Base-by-base conservation (phyloP, 2,888 invertebrate genomes). In the Hedychridium roseum region DNA sequence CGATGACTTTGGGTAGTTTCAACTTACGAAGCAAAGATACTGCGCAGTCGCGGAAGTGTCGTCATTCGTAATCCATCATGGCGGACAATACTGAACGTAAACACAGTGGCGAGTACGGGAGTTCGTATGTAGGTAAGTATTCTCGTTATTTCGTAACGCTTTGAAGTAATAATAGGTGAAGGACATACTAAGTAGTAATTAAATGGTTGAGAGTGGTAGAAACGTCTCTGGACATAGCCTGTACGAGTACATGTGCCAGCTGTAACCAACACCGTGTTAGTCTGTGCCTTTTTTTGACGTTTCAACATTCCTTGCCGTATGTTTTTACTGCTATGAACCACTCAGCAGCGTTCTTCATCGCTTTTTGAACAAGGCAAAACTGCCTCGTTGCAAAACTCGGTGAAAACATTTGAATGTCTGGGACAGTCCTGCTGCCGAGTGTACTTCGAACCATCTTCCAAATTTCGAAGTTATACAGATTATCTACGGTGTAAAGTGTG, bases 81-180 rank as follows among this genome's bases (percentile, higher is more conserved):
- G 80, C 81, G 63, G 80, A 78, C 64, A 61, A 62, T 69, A 78
- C 75, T 71, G 80, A 82, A 81, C 82, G 82, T 81, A 83, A 83
- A 82, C 82, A 82, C 73, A 75, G 76, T 71, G 73, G 70, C 58
- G 74, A 77, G 60, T 70, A 69, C 73, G 71, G 74, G 66, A 71
- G 57, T 43, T 71, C 69, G 63, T 70, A 76, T 73, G 73, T 60
- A 64, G 78, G 78, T 78, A 68, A 78, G 78, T 77, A 64, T 61
- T 60, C 20, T 12, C 9, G 23, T 9, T 6, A 23, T 23, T 17
- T 41, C n/a, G n/a, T n/a, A n/a, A n/a, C n/a, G n/a, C n/a, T n/a
- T n/a, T n/a, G n/a, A n/a, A n/a, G n/a, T n/a, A n/a, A n/a, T n/a
- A n/a, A n/a, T n/a, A n/a, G n/a, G n/a, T n/a, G n/a, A n/a, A n/a